These are phyloP conservation scores for Nestor notabilis DNA, from an alignment of 2,113 vertebrate species.

Conservation along the genomic window DNA sequence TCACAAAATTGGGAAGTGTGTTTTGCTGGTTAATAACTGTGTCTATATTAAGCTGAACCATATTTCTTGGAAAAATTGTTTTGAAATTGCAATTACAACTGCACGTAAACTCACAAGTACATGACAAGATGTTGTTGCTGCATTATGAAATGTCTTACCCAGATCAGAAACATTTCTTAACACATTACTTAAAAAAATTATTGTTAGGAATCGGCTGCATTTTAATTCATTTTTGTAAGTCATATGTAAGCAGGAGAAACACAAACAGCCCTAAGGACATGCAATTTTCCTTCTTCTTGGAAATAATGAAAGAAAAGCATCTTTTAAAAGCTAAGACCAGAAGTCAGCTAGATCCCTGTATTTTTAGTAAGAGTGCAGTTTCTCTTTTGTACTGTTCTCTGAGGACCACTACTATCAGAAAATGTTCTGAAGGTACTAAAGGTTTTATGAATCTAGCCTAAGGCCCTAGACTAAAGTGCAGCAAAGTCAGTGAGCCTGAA, in stretches of 20 bases:
- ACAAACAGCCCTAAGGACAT: not conserved
- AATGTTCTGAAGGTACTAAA: not conserved
- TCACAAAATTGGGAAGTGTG: not conserved
- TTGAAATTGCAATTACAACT: not conserved
- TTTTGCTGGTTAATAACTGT: not conserved
- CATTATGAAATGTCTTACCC: not conserved
- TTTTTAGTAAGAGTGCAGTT: not conserved
- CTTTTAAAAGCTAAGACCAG: not conserved
- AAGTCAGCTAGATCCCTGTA: not conserved
- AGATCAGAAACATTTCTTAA: not conserved
- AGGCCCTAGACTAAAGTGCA: not conserved
- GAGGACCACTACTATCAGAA: not conserved
- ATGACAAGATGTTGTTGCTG: not conserved
- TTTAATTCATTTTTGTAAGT: not conserved
- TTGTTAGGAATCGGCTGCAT: not conserved
- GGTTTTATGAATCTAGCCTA: not conserved
- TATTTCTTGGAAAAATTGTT: not conserved
- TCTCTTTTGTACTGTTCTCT: not conserved
- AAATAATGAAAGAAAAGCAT: not conserved
- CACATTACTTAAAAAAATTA: not conserved
- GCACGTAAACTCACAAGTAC: not conserved
- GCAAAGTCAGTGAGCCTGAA: not conserved
- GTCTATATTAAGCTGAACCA: not conserved
- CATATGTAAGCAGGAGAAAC: not conserved
- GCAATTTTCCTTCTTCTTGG: not conserved